Percentiles rank a stretch among this genome's conserved stretches.
Evolutionary conservation across 2,113 vertebrate genomes (phyloP).

Genomic region (Cervus canadensis): DNA sequence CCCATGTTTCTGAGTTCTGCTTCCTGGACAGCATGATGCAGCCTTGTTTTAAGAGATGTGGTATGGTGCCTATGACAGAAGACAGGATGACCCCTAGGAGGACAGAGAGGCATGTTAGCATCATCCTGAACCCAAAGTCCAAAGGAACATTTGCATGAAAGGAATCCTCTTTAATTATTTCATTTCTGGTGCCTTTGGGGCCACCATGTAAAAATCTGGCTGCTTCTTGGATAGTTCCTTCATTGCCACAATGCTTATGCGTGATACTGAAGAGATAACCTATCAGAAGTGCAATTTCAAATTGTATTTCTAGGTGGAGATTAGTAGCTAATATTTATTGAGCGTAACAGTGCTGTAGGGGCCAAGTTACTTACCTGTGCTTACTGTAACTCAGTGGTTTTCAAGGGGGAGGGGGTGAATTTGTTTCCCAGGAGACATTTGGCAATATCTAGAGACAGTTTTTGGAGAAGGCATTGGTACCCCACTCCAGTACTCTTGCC

Average conservation of each 20-base stretch:
- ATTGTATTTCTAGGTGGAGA: neutral
- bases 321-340: neutral
- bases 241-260: neutral
- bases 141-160: neutral
- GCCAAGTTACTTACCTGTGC: neutral
- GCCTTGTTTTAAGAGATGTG: neutral
- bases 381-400: neutral
- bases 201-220: neutral
- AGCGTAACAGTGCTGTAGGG: neutral
- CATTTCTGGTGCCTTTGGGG: neutral
- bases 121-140: neutral
- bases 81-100: neutral
- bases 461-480: neutral
- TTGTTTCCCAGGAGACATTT: neutral
- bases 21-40: neutral
- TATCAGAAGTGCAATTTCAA: neutral
- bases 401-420: neutral
- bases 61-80: neutral
- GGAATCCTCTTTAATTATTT: neutral
- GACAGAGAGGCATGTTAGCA: neutral
- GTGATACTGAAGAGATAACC: neutral
- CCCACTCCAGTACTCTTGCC: no score
- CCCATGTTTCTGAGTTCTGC: neutral
- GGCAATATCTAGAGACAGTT: neutral
- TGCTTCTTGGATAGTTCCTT: neutral